Base-by-base conservation (phyloP, 2,888 invertebrate species). In the Ctena decussata region DNA sequence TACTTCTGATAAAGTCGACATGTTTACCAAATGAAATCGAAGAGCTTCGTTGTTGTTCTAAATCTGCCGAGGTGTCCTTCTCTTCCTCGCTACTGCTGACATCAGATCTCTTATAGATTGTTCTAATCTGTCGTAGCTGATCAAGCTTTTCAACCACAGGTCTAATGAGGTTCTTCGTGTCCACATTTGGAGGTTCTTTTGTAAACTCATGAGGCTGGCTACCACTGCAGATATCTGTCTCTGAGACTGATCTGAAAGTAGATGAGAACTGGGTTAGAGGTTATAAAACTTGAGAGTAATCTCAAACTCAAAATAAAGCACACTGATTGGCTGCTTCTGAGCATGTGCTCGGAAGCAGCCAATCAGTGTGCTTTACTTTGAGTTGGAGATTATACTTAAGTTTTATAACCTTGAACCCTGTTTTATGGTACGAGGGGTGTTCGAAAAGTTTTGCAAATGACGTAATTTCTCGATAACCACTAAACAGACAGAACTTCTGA, bases 41-140 rank as follows among this genome's bases (percentile, higher is more conserved):
- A 21, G 35, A 21, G 35, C 72, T 78, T 41, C 75, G 82, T 73
- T 86, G 85, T 74, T 60, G 41, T 21, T 84, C 71, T 3, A 70
- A 69, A 18, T 41, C 41, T n/a, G 44, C 41, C 3, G 44, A 15
- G 35, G 70, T 39, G 11, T 37, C 57, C 27, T n/a, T 57, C 8
- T 65, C 65, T 21, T 70, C 46, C 77, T 73, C 32, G 46, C 37
- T 44, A 2, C 77, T 92, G 69, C 90, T 92, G 37, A 92, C 91
- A 84, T 93, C 94, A 27, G 92, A 93, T 80, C 91, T 98, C 57
- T 98, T 97, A 94, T 98, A 98, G 0, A 98, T 98, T 0, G 97
- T 98, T 92, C 98, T 98, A 12, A 98, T 97, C 93, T 98, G 97
- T 89, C 98, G 96, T 70, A 93, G 79, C 79, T 95, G 94, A 78